Evolutionary conservation across 2,113 vertebrate genomes (phyloP).

Genomic region (Phyllostomus hastatus): DNA sequence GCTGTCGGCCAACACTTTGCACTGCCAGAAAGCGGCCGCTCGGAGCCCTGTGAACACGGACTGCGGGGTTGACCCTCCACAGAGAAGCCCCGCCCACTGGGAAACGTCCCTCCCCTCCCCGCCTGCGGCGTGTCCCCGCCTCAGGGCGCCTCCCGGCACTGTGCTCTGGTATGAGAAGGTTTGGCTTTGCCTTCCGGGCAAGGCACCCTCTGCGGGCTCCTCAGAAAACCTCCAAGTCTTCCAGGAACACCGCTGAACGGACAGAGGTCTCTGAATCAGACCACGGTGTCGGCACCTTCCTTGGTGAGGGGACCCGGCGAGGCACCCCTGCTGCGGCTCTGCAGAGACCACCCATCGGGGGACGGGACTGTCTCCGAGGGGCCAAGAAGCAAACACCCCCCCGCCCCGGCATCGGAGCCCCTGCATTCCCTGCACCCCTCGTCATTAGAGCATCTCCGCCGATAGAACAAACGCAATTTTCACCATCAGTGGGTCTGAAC

Average conservation of each 20-base stretch:
- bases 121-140: too few species aligned
- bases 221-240: constrained; percentile 5
- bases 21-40: too few species aligned
- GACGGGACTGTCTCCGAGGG: constrained; percentile 31
- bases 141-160: not conserved
- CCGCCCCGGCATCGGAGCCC: constrained; percentile 43
- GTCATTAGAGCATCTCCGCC: constrained; percentile 50
- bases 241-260: not conserved
- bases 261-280: not conserved
- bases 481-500: constrained; percentile 75
- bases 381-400: constrained; percentile 39
- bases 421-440: constrained; percentile 52
- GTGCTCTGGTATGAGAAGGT: not conserved
- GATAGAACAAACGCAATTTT: constrained; percentile 75
- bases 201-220: not conserved
- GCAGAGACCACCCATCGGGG: constrained; percentile 37
- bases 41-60: too few species aligned
- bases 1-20: too few species aligned
- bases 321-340: not conserved
- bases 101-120: too few species aligned
- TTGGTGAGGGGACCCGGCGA: not conserved
- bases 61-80: too few species aligned
- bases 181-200: not conserved
- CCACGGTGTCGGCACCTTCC: not conserved
- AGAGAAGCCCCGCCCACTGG: too few species aligned